phyloP scores from a whole-genome alignment of 2,797 vertebrate genomes.

The Coreius guichenoti region DNA sequence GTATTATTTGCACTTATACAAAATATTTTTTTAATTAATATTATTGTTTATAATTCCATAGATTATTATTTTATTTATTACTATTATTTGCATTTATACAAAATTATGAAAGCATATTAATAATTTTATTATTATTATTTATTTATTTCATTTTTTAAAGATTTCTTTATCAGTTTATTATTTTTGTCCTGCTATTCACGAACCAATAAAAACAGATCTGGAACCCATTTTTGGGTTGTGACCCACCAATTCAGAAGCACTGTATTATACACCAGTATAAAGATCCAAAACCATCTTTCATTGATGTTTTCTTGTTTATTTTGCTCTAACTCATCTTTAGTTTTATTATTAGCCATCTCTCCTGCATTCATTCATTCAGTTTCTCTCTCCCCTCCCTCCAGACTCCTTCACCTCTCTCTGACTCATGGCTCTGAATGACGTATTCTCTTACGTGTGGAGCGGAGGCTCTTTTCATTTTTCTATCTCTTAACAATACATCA shows the following conservation, averaged over 20 bases:
- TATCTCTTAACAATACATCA: conserved; percentile 23
- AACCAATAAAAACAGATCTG: background rate
- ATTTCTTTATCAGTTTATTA: background rate
- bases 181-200: background rate
- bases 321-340: background rate
- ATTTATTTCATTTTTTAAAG: background rate
- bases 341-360: background rate
- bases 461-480: conserved; percentile 39
- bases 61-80: background rate
- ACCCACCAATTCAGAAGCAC: background rate
- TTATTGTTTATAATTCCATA: background rate
- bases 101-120: background rate
- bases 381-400: conserved; percentile 12
- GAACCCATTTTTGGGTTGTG: background rate
- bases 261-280: too few relatives aligned
- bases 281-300: background rate
- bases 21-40: background rate
- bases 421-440: conserved; percentile 57
- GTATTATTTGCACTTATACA: background rate
- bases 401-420: conserved; percentile 38
- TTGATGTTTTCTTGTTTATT: background rate
- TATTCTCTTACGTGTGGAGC: conserved; percentile 41
- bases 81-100: background rate
- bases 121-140: background rate
- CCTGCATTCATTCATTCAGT: conserved; percentile 19